Evolutionary conservation across 2,113 vertebrate species (phyloP), one percentile per base, ranked within the genome.

Genomic region (Notothenia rossii): DNA sequence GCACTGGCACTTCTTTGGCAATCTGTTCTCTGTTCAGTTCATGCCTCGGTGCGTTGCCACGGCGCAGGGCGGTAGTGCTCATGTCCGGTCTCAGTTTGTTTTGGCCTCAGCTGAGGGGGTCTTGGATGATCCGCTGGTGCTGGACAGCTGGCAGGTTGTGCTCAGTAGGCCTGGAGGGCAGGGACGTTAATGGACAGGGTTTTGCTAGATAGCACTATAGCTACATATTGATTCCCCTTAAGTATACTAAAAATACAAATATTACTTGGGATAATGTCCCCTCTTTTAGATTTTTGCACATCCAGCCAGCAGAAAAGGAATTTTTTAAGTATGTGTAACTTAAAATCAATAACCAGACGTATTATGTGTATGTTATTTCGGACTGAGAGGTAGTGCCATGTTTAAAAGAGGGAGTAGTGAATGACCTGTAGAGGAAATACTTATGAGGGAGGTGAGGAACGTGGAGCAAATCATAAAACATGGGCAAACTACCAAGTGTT

Each of bases 61-160:
- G 51, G 51, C 1, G 8, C 72, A 20, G 66, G 74, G 71, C 53
- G n/a, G 84, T 55, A 73, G 82, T 8, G 40, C 55, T 83, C 10
- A 49, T 45, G 85, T 89, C 89, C 66, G 79, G 62, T 66, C 60
- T 46, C 1, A 72, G 82, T 90, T 87, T 85, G 69, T 87, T 60
- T 91, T 90, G 86, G 90, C 86, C 36, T 63, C 12, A 5, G 75
- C 61, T 20, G 51, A 77, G 40, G 65, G 58, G 10, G 29, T 69
- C 70, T 64, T 56, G 36, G 72, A 71, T 75, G 49, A 84, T 60
- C 50, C 65, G 0, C 49, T 59, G 59, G 67, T 75, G 45, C 66
- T 66, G 17, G 15, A 43, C 59, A 77, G 58, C 61, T 33, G 62
- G 40, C 5, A 72, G 17, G 29, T 60, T 77, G 22, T 73, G 54